phyloP scores from a whole-genome alignment of 1,140 invertebrate genomes.

The Calycopis cecrops region DNA sequence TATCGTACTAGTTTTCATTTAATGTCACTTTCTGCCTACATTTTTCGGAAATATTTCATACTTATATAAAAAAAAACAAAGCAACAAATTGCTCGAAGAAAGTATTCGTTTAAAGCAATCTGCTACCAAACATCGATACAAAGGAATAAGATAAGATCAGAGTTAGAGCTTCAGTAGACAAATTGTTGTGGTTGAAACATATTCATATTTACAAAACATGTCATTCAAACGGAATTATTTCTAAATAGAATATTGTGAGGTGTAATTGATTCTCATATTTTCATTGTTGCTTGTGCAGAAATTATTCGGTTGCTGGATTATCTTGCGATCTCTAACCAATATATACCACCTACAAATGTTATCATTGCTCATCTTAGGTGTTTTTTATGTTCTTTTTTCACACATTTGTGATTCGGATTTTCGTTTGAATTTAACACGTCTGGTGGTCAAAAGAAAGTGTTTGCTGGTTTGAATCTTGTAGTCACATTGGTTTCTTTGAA shows the following conservation, averaged over 20 bases:
- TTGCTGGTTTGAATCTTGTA: too few relatives aligned
- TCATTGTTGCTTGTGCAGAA: conserved; percentile 30
- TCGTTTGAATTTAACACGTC: too few relatives aligned
- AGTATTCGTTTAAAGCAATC: conserved; percentile 16
- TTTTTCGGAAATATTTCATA: not conserved
- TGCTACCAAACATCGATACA: conserved; percentile 40
- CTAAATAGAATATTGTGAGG: conserved; percentile 41
- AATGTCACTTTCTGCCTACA: not conserved
- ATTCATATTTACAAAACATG: conserved; percentile 67
- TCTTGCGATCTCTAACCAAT: conserved; percentile 21
- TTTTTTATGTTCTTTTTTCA: too few relatives aligned
- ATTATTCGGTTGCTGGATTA: conserved; percentile 30
- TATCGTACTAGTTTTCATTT: too few relatives aligned
- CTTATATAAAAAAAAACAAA: not conserved
- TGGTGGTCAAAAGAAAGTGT: too few relatives aligned
- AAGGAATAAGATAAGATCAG: conserved; percentile 59
- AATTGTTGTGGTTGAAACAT: conserved; percentile 45
- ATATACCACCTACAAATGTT: conserved; percentile 3
- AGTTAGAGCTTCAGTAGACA: conserved; percentile 49
- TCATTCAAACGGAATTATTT: conserved; percentile 45
- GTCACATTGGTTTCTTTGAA: too few relatives aligned
- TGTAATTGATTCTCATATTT: conserved; percentile 56
- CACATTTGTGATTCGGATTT: too few relatives aligned
- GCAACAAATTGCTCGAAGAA: not conserved
- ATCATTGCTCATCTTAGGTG: too few relatives aligned